A percentile compares a stretch with the other conserved stretches of the same genome.
These are phyloP conservation scores for Gymnodraco acuticeps DNA, from an alignment of 2,797 vertebrate species.

Conservation along the genomic window DNA sequence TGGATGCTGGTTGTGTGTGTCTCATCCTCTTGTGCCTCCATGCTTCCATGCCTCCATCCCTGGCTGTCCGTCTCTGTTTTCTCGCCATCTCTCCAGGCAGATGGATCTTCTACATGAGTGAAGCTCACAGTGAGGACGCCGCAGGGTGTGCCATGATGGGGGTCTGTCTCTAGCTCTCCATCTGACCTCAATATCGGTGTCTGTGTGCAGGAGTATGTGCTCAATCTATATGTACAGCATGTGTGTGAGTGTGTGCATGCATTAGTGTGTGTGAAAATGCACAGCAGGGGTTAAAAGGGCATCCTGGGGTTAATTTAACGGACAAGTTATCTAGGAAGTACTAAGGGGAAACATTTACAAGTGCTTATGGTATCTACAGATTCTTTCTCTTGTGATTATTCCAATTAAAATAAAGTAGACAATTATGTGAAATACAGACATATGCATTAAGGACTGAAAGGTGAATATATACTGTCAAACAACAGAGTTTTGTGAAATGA, in stretches of 20 bases:
- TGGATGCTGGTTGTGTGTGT: constrained; percentile 25
- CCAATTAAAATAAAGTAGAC: not conserved
- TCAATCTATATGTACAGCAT: not conserved
- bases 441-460: not conserved
- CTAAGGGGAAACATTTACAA: not conserved
- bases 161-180: constrained; percentile 60
- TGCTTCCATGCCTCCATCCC: constrained; percentile 10
- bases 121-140: constrained; percentile 72
- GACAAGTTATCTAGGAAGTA: constrained; percentile 20
- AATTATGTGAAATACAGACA: not conserved
- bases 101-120: constrained; percentile 79
- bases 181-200: constrained; percentile 79
- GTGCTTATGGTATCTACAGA: constrained; percentile 2
- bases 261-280: constrained; percentile 15
- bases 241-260: not conserved
- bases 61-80: constrained; percentile 35
- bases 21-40: constrained; percentile 1
- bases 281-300: constrained; percentile 44
- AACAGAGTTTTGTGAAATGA: not conserved
- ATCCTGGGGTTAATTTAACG: constrained; percentile 58
- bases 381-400: not conserved
- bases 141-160: constrained; percentile 70
- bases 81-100: constrained; percentile 68
- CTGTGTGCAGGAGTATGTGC: constrained; percentile 28
- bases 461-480: not conserved